Evolutionary conservation across 2,888 invertebrate species (phyloP), one percentile per base, ranked within the genome.

Genomic region (Dasypolia templi): DNA sequence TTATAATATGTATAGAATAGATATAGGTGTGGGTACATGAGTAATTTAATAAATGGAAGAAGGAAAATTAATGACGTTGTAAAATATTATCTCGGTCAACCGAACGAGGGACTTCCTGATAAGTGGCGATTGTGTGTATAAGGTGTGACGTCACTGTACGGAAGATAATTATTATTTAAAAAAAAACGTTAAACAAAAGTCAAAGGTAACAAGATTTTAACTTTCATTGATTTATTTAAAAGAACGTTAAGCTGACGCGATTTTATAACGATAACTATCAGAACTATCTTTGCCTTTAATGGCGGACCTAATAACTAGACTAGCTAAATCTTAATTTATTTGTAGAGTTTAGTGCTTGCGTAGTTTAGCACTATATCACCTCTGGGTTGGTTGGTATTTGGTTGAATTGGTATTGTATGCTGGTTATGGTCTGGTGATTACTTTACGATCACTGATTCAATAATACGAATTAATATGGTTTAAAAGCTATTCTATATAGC

Each of bases 31-130:
- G 46, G 58, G 63, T 65, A 49, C 59, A 84, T 83, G 72, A 73
- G 84, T 75, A 75, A 81, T 74, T 84, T 79, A 77, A 75, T 75
- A 64, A 75, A 86, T 66, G 72, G 64, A 82, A 82, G 66, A 79
- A 79, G 70, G 72, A 61, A n/a, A 77, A 74, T 69, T 64, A 72
- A 71, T 73, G 79, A 67, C 66, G 68, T 76, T 87, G 79, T 77
- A 74, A 85, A 85, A 85, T 82, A 76, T 79, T 79, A 82, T 77
- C 77, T 85, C 72, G 77, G 77, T 80, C 80, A 75, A 73, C 75
- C 71, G 59, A 78, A 85, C 72, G 58, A 61, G 67, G 67, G 75
- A 74, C 67, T 58, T 49, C 62, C 59, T 49, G 59, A 67, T 75
- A 63, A 66, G 67, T 49, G 61, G 51, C 17, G 51, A n/a, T 51